Conservation (phyloP, 2,797 vertebrate species). For the Arnoldichthys spilopterus region DNA sequence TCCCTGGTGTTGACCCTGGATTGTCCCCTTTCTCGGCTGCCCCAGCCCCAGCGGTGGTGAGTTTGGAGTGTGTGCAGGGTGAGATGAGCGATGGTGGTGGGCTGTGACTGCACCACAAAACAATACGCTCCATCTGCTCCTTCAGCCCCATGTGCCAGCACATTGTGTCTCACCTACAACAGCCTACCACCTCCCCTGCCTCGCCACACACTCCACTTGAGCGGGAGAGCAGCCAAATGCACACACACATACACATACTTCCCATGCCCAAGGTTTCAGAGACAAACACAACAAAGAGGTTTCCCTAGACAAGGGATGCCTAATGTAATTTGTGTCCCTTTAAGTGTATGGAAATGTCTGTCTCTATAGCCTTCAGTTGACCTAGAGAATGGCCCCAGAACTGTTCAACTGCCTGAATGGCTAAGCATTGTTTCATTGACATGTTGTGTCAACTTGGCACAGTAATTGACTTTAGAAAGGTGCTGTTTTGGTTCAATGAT, state of each 20-base stretch:
- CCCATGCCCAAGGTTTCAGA: conserved; percentile 41
- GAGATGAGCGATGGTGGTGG: conserved; percentile 60
- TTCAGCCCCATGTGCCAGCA: conserved; percentile 49
- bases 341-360: conserved; percentile 9
- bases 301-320: conserved; percentile 35
- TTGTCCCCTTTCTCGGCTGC: conserved; percentile 39
- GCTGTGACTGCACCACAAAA: conserved; percentile 61
- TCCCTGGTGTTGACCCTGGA: conserved; percentile 44
- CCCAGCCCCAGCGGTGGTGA: conserved; percentile 39
- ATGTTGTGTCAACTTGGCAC: conserved; percentile 38
- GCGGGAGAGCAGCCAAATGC: conserved; percentile 50
- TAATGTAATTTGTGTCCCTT: conserved; percentile 13
- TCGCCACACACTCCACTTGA: conserved; percentile 45
- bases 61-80: conserved; percentile 36
- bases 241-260: conserved; percentile 25
- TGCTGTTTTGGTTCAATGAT: conserved; percentile 37
- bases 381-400: conserved; percentile 8
- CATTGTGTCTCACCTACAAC: conserved; percentile 59
- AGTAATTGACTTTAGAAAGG: conserved; percentile 16
- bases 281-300: conserved; percentile 27
- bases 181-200: conserved; percentile 57
- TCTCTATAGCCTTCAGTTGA: conserved; percentile 17
- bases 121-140: conserved; percentile 68
- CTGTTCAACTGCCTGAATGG: conserved; percentile 13
- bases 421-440: conserved; percentile 21